Base-by-base conservation (phyloP, 1,140 invertebrate species). In the Stenopsyche tienmushanensis region DNA sequence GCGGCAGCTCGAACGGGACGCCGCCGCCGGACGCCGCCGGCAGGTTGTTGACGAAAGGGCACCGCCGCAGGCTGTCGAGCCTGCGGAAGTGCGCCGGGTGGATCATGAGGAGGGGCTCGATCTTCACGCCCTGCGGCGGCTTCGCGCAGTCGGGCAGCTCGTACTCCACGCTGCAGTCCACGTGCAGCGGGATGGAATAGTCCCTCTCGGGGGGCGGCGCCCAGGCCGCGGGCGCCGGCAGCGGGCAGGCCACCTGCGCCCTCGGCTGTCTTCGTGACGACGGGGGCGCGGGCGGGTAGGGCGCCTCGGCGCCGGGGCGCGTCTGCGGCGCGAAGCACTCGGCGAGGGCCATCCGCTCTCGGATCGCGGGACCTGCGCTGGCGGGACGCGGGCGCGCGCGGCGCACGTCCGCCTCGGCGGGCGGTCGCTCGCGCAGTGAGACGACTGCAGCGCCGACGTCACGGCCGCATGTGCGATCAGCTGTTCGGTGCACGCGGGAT, bases 121-220 rank as follows among this genome's bases (percentile, higher is more conserved):
- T 84, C 60, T 86, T 82, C 65, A 86, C 87, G 24, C 89, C 89
- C 69, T 86, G 86, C 65, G 90, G 89, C 62, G 90, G 89, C 75
- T 90, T 90, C 25, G 89, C 89, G 76, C 89, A 87, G 72, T 89
- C 89, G 60, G 90, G 90, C 72, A 92, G 80, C 78, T 91, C 90
- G 81, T 91, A 92, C 78, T 92, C 90, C 62, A 91, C 89, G 80
- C 89, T 91, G 80, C 90, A 91, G 76, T 91, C 90, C 68, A 91
- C 90, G 79, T 90, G 88, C 73, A 92, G 80, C 65, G 90, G 89
- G 73, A 88, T 84, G 72, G 85, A 87, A 78, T 89, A 91, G 77
- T 92, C 89, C 78, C 88, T 88, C 72, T 82, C 80, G 53, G 80
- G 77, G 66, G 25, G 20, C 53, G 26, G 72, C 72, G 75, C 71